Percentiles rank a stretch among this genome's conserved stretches.
Evolutionary conservation across 2,113 vertebrate species (phyloP).

Genomic region (Cynoglossus semilaevis): DNA sequence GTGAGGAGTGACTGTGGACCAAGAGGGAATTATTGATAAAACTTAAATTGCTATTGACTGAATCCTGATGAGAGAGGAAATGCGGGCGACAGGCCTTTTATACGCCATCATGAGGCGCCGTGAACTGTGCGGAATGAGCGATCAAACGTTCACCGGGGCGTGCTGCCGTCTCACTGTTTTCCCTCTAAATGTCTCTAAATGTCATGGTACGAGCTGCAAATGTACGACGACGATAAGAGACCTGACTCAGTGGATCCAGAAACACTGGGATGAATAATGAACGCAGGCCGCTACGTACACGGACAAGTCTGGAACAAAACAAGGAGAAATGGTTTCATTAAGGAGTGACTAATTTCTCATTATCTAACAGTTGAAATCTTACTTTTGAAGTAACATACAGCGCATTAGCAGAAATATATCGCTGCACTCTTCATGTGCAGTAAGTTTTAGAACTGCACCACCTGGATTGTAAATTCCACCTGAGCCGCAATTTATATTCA

Average conservation of each 20-base stretch:
- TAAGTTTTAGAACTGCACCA: conserved; percentile 32
- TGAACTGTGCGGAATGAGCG: conserved; percentile 32
- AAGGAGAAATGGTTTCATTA: background rate
- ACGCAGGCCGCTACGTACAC: background rate
- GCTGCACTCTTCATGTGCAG: conserved; percentile 14
- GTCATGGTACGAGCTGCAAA: conserved; percentile 33
- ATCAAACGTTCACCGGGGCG: conserved; percentile 27
- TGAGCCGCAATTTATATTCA: conserved; percentile 57
- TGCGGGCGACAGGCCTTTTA: conserved; percentile 23
- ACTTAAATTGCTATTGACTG: conserved; percentile 79
- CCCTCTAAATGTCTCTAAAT: conserved; percentile 15
- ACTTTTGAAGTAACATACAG: conserved; percentile 14
- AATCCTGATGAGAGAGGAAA: conserved; percentile 60
- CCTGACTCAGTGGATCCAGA: conserved; percentile 16
- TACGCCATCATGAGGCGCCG: conserved; percentile 28
- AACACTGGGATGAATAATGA: background rate
- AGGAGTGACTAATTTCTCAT: conserved; percentile 14
- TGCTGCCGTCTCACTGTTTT: conserved; percentile 28
- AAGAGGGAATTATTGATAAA: conserved; percentile 81
- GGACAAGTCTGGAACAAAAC: conserved; percentile 4
- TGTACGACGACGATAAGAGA: conserved; percentile 8
- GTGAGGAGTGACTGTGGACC: conserved; percentile 64
- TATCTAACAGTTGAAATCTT: conserved; percentile 7
- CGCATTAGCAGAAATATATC: conserved; percentile 1
- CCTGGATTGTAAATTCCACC: conserved; percentile 36